These are phyloP conservation scores for Acropternis orthonyx DNA, from an alignment of 2,797 vertebrate species.

Conservation along the genomic window DNA sequence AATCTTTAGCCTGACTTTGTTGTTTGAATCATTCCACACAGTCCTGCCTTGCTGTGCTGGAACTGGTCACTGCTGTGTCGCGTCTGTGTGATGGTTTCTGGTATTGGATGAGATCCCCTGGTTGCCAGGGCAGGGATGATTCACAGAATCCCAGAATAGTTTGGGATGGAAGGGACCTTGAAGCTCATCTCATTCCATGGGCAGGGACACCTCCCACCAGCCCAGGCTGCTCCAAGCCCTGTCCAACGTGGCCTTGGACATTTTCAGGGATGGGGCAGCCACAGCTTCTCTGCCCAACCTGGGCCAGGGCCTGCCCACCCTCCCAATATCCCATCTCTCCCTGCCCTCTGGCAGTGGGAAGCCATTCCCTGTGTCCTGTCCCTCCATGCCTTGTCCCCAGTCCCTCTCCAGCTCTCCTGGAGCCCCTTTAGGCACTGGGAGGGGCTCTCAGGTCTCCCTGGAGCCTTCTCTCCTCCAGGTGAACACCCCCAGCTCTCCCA, in stretches of 20 bases:
- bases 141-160: not conserved
- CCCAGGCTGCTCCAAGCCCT: not conserved
- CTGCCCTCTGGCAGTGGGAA: not conserved
- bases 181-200: not conserved
- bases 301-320: not conserved
- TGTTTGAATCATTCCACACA: not conserved
- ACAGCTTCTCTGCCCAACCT: not conserved
- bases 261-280: not conserved
- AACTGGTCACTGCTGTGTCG: not conserved
- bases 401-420: not conserved
- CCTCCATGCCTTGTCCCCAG: not conserved
- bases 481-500: not conserved
- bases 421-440: not conserved
- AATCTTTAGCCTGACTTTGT: not conserved
- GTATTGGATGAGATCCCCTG: accelerated
- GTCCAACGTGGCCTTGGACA: not conserved
- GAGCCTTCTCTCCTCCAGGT: not conserved
- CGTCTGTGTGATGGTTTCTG: accelerated
- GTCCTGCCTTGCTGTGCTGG: not conserved
- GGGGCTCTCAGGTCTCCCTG: not conserved
- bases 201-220: not conserved
- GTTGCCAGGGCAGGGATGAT: not conserved
- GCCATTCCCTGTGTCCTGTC: not conserved
- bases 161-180: not conserved
- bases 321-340: accelerated